phyloP scores from a whole-genome alignment of 2,888 invertebrate species.

The Eupithecia subfuscata region DNA sequence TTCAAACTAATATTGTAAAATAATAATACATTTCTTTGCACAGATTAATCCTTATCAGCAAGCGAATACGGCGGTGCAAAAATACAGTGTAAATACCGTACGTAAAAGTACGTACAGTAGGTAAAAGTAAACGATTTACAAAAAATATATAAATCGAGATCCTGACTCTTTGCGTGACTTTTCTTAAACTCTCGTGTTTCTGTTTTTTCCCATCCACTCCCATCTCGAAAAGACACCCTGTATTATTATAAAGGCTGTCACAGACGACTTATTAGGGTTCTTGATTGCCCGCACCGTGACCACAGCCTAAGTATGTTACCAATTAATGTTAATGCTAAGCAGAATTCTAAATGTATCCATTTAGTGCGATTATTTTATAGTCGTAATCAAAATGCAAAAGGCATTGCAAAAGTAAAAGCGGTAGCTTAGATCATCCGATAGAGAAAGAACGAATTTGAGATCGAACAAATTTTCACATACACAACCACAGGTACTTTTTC shows the following conservation, averaged over 20 bases:
- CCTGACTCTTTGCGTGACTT: too few relatives aligned
- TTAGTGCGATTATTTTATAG: conserved; percentile 36
- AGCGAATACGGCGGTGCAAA: too few relatives aligned
- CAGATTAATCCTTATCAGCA: too few relatives aligned
- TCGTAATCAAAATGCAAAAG: conserved; percentile 20
- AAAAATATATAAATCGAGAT: too few relatives aligned
- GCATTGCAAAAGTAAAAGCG: conserved; percentile 21
- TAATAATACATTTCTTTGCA: too few relatives aligned
- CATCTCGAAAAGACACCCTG: too few relatives aligned
- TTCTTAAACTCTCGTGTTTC: too few relatives aligned
- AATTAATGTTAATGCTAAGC: conserved; percentile 33
- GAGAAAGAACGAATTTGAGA: conserved; percentile 9
- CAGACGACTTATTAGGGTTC: not conserved
- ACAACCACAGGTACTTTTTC: not conserved
- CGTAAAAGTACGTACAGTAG: too few relatives aligned
- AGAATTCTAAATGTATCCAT: conserved; percentile 31
- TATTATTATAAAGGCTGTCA: not conserved
- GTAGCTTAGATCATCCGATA: conserved; percentile 22
- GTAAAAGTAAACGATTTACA: too few relatives aligned
- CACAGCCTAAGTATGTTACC: conserved; percentile 16
- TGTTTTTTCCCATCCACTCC: too few relatives aligned
- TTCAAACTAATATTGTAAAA: too few relatives aligned
- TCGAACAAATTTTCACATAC: not conserved
- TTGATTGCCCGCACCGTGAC: not conserved
- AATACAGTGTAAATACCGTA: too few relatives aligned